phyloP scores from a whole-genome alignment of 30 jellyfish, hydroid and myxozoan genomes.

The Aurelia coerulea region DNA sequence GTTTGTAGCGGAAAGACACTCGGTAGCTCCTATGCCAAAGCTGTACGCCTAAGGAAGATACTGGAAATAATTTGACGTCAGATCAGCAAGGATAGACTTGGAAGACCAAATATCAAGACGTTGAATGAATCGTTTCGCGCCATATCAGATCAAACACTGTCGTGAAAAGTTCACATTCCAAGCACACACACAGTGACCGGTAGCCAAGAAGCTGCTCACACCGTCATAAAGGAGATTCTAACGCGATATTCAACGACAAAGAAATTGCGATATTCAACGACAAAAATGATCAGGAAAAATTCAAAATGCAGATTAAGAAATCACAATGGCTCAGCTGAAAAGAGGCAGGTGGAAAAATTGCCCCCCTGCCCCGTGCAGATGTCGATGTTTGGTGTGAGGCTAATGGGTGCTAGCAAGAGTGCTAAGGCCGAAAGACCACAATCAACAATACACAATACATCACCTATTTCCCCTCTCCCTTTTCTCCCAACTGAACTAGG shows the following conservation, averaged over 20 bases:
- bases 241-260: neutral
- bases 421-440: neutral
- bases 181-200: no score
- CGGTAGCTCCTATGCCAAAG: no score
- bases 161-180: no score
- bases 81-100: no score
- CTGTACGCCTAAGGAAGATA: no score
- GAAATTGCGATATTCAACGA: neutral
- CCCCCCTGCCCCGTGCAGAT: conserved; percentile 25
- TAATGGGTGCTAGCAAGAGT: neutral
- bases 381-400: conserved; percentile 42
- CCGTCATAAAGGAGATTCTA: neutral
- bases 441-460: neutral
- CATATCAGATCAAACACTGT: no score
- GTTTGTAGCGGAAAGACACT: no score
- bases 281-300: conserved; percentile 9
- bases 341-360: conserved; percentile 7
- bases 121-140: no score
- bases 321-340: neutral
- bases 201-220: no score
- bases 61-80: no score
- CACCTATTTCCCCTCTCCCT: no score
- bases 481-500: conserved; percentile 50
- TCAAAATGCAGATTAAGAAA: neutral
- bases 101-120: no score